Conservation (phyloP, 2,888 invertebrate genomes). For the Xiphydria camelus region DNA sequence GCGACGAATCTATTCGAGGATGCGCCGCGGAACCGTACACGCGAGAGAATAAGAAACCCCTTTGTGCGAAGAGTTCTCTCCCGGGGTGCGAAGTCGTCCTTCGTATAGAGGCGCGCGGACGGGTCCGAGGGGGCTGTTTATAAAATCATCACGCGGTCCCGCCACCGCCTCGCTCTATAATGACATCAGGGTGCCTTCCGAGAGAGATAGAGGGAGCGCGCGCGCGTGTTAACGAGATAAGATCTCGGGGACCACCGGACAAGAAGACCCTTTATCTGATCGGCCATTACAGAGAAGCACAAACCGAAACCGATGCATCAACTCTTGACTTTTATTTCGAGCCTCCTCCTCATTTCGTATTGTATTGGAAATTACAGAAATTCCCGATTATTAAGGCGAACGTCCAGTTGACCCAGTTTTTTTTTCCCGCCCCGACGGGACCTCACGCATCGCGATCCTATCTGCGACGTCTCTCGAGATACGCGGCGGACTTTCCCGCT, state of each 20-base stretch:
- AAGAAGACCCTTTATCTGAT: constrained; percentile 43
- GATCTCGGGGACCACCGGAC: constrained; percentile 34
- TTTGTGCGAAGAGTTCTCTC: no score
- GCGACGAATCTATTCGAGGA: no score
- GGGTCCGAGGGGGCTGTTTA: neutral
- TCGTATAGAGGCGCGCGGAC: neutral
- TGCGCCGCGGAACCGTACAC: no score
- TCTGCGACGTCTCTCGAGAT: no score
- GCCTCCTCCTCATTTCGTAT: neutral
- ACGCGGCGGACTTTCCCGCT: no score
- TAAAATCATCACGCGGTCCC: neutral
- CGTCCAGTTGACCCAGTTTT: constrained; percentile 19
- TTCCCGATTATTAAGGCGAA: constrained; percentile 9
- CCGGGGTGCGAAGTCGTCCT: no score
- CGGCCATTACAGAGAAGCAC: constrained; percentile 43
- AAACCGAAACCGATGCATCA: constrained; percentile 35
- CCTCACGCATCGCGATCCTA: constrained; percentile 19
- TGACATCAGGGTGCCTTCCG: constrained; percentile 26
- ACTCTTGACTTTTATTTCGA: constrained; percentile 36
- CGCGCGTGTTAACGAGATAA: constrained; percentile 37
- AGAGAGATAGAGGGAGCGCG: constrained; percentile 20
- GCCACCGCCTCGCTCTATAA: constrained; percentile 26
- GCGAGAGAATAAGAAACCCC: no score
- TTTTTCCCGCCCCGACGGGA: constrained; percentile 16
- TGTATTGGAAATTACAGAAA: constrained; percentile 10